Evolutionary conservation across 2,797 vertebrate genomes (phyloP), one percentile per base, ranked within the genome.

Genomic region (Monodelphis domestica): DNA sequence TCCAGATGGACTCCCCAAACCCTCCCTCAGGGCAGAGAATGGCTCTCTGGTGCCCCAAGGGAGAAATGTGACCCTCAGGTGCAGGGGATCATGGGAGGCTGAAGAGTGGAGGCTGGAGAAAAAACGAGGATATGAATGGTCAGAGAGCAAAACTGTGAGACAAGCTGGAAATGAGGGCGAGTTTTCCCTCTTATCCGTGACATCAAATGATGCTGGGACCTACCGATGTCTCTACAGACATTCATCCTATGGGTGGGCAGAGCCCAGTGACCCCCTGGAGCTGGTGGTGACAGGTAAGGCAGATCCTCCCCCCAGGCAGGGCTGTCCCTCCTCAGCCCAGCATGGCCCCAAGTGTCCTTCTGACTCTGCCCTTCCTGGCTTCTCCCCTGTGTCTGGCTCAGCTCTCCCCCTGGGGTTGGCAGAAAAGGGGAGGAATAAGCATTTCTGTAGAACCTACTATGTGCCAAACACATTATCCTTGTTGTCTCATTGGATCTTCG

Each of bases 271-370:
- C 33, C 51, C 91, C 26, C 93, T 97, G 96, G 92, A 97, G 90
- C 95, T 97, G 0, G 95, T 96, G 92, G 96, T 97, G 54, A 95
- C 96, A 97, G 97, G 97, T 97, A 59, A 97, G 97, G 29, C 52
- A 55, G n/a, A n/a, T n/a, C 52, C 52, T 29, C 2, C 0, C 52
- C 9, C 50, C 54, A 95, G 7, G 15, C 3, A 24, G 52, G 55
- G n/a, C 12, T 54, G n/a, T 87, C 28, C n/a, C 38, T 21, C 38
- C n/a, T 21, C n/a, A 78, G n/a, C 2, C 70, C 38, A 78, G 38
- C 11, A 54, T 30, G 45, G 17, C 50, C 45, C 12, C 53, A 90
- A 54, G 45, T n/a, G 3, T 57, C n/a, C n/a, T n/a, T 30, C 54
- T 59, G 53, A 6, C 89, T 21, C 54, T 45, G 17, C 15, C 29